Base-by-base conservation (phyloP, 1,140 invertebrate genomes). In the Aphelenchoides avenae region DNA sequence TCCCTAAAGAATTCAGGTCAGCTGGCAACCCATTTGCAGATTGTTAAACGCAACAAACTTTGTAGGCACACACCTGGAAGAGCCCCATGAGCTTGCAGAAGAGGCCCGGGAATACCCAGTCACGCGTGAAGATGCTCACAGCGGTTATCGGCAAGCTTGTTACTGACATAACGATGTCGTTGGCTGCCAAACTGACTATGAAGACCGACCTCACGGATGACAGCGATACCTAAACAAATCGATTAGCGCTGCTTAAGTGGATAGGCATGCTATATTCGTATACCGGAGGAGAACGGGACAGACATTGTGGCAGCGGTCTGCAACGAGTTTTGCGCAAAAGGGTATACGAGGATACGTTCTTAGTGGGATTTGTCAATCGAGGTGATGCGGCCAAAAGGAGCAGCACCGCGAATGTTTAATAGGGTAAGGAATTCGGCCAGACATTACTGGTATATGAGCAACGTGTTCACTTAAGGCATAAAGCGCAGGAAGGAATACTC, bases 31-130 rank as follows among this genome's bases (percentile, higher is more conserved):
- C 3, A 1, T 44, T 1, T 44, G 3, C n/a, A 44, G 2, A 44
- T 15, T 3, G 43, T 24, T n/a, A 15, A 56, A 1, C 15, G 3
- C n/a, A 30, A 2, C 13, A 56, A 55, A 55, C 18, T 57, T 29
- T n/a, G n/a, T 37, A 41, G 29, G 41, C 40, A 20, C 39, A 39
- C 24, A 76, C 71, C 49, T 75, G 73, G 43, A 75, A 77, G 7
- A 75, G 60, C 26, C 75, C 75, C 29, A 75, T 73, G 15, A 77
- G 46, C 52, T 75, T 77, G 41, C 73, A 75, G 29, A 72, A 75
- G 5, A 72, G 39, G 1, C 40, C 20, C 18, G 73, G 73, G 52
- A 75, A 75, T n/a, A 76, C 65, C 73, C 73, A 75, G 55, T 73
- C 68, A n/a, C 73, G 55, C 6, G 69, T 68, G 43, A 75, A 75